Conservation (phyloP, 2,113 vertebrate genomes). For the Bubo scandiacus region DNA sequence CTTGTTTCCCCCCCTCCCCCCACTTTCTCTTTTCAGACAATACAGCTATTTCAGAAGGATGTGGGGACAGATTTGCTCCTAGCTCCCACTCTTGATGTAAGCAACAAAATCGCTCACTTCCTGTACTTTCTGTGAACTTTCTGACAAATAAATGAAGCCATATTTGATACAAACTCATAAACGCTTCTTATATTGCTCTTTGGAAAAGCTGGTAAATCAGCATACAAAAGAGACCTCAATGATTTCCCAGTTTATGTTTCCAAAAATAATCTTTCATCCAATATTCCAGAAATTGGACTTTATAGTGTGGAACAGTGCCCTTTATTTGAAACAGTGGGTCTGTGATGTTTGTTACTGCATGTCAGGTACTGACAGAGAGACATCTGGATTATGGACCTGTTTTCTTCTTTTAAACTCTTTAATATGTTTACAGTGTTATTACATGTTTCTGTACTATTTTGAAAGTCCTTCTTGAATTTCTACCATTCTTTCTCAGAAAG, state of each 20-base stretch:
- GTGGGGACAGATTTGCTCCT: background rate
- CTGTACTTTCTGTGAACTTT: constrained; percentile 73
- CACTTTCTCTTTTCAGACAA: background rate
- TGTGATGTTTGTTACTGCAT: background rate
- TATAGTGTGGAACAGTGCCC: background rate
- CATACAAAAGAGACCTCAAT: background rate
- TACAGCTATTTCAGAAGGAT: background rate
- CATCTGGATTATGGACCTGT: background rate
- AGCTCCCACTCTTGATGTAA: background rate
- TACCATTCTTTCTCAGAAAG: background rate
- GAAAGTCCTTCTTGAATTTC: background rate
- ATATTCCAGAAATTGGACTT: constrained; percentile 12
- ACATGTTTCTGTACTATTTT: background rate
- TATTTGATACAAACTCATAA: constrained; percentile 50
- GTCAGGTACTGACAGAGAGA: background rate
- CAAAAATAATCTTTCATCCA: constrained; percentile 36
- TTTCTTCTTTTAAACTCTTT: background rate
- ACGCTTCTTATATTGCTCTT: background rate
- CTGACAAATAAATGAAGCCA: constrained; percentile 59
- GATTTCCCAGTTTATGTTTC: background rate
- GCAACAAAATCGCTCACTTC: constrained; percentile 50
- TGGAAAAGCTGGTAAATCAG: constrained; percentile 19
- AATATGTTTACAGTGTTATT: background rate
- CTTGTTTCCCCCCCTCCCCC: fast-evolving
- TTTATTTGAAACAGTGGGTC: background rate